Evolutionary conservation across 2,888 invertebrate genomes (phyloP).

Genomic region (Lithophane socia): DNA sequence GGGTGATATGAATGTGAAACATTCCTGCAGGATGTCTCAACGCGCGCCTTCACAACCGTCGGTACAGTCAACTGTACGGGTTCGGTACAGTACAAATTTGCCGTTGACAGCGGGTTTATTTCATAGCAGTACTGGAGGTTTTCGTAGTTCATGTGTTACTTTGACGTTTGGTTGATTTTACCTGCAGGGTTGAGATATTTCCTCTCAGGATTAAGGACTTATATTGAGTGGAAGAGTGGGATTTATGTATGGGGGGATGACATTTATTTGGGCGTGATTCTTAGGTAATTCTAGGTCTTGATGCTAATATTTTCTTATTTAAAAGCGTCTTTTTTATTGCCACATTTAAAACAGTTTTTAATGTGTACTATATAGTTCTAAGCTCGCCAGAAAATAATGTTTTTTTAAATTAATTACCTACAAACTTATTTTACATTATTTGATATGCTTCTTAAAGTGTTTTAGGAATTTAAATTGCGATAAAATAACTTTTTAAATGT

Average conservation of each 20-base stretch:
- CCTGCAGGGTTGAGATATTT: conserved; percentile 18
- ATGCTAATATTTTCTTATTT: background rate
- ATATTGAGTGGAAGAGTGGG: conserved; percentile 8
- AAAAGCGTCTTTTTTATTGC: background rate
- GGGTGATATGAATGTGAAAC: conserved; percentile 35
- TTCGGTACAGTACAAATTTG: background rate
- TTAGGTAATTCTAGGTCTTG: background rate
- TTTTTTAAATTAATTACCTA: background rate
- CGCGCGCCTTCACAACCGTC: conserved; percentile 13
- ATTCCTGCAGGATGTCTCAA: conserved; percentile 32
- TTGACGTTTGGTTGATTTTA: background rate
- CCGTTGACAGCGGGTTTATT: background rate
- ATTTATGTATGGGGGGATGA: background rate
- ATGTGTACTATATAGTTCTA: background rate
- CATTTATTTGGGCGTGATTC: no score
- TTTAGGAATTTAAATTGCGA: background rate
- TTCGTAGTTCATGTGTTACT: background rate
- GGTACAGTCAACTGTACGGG: background rate
- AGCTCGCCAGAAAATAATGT: background rate
- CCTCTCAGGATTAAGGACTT: background rate
- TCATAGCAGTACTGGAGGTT: background rate
- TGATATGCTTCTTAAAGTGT: background rate
- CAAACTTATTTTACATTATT: background rate
- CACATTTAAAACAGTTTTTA: background rate
- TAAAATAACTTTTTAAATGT: background rate